Percentiles rank a stretch among this genome's conserved stretches.
These are phyloP conservation scores for Argyrosomus japonicus DNA, from an alignment of 2,113 vertebrate species.

Conservation along the genomic window DNA sequence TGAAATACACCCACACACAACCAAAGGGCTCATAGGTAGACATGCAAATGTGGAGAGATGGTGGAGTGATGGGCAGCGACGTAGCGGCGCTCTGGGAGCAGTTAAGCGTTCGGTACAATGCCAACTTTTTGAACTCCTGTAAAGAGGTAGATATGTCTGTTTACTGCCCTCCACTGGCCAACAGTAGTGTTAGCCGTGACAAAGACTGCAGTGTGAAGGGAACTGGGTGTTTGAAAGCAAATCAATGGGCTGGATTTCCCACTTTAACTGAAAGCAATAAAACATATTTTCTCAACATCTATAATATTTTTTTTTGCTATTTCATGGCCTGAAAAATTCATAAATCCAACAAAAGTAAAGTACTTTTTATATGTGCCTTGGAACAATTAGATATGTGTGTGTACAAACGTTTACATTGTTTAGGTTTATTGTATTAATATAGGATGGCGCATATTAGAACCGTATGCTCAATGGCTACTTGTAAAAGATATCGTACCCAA, in stretches of 20 bases:
- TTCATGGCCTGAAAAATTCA: too few relatives aligned
- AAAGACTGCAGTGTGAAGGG: background rate
- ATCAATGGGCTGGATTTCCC: background rate
- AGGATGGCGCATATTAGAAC: background rate
- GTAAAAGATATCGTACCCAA: background rate
- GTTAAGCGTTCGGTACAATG: too few relatives aligned
- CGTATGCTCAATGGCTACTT: background rate
- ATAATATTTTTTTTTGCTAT: background rate
- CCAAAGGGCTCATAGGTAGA: too few relatives aligned
- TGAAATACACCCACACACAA: too few relatives aligned
- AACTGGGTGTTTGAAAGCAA: background rate
- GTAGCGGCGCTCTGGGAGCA: too few relatives aligned
- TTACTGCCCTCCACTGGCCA: constrained; percentile 26
- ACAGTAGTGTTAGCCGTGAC: background rate
- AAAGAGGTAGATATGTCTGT: background rate
- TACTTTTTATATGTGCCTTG: background rate
- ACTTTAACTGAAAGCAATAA: background rate
- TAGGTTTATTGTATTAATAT: background rate
- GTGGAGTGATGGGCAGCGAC: too few relatives aligned
- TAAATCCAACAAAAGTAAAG: background rate
- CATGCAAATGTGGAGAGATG: too few relatives aligned
- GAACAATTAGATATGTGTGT: background rate
- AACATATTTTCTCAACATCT: background rate
- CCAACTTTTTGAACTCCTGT: background rate
- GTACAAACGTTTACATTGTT: background rate